phyloP scores from a whole-genome alignment of 2,113 vertebrate genomes.

The Maccullochella peelii region DNA sequence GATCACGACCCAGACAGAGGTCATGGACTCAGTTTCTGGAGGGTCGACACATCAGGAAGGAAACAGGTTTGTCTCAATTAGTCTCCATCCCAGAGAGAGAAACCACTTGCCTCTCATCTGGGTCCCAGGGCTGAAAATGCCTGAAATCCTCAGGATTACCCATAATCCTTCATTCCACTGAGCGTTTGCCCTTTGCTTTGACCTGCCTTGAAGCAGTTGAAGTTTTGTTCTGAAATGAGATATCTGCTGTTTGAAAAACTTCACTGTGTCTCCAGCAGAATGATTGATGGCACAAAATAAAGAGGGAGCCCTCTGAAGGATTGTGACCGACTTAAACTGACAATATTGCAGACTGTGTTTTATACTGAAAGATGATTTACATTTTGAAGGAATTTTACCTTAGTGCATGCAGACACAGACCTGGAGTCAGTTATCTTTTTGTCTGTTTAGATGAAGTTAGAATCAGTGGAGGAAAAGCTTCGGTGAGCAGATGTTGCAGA shows the following conservation, averaged over 20 bases:
- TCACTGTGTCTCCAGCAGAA: neutral
- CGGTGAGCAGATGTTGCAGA: too few relatives aligned
- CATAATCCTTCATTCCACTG: slow-evolving; percentile 58
- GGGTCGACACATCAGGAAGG: slow-evolving; percentile 16
- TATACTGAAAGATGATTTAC: neutral
- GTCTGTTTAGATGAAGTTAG: neutral
- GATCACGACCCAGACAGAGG: slow-evolving; percentile 10
- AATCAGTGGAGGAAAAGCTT: neutral
- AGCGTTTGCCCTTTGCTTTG: slow-evolving; percentile 47
- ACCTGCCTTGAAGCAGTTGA: slow-evolving; percentile 29
- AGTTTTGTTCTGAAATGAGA: slow-evolving; percentile 41
- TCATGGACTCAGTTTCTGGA: neutral
- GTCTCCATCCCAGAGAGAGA: slow-evolving; percentile 43
- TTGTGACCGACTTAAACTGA: neutral
- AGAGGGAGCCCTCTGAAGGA: neutral
- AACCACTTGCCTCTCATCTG: slow-evolving; percentile 44
- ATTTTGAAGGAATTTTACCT: neutral
- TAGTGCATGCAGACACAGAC: neutral
- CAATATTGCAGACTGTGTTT: neutral
- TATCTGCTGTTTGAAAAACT: neutral
- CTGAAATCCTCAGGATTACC: slow-evolving; percentile 66
- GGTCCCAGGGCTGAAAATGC: slow-evolving; percentile 3
- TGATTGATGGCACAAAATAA: slow-evolving; percentile 14
- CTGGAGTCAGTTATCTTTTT: neutral
- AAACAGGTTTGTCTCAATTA: slow-evolving; percentile 61